These are phyloP conservation scores for Meliscaeva auricollis DNA, from an alignment of 2,888 invertebrate species.

Conservation along the genomic window DNA sequence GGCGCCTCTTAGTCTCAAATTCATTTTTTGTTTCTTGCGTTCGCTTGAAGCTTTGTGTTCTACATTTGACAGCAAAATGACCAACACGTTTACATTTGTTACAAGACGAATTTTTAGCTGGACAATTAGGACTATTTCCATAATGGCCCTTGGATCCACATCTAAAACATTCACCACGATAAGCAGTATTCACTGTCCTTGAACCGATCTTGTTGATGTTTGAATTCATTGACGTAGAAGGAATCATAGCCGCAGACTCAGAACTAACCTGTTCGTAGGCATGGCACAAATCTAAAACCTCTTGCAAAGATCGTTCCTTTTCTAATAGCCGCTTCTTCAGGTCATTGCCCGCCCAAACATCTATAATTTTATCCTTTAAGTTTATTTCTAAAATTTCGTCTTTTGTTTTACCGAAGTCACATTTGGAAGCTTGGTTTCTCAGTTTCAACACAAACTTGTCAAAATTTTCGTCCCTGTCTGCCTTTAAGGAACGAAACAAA, in stretches of 20 bases:
- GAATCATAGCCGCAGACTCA: constrained; percentile 26
- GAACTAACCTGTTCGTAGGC: constrained; percentile 37
- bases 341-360: constrained; percentile 62
- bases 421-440: constrained; percentile 57
- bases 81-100: background rate
- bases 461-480: constrained; percentile 79
- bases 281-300: constrained; percentile 56
- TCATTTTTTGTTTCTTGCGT: constrained; percentile 1
- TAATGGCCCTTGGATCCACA: constrained; percentile 24
- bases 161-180: constrained; percentile 27
- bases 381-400: constrained; percentile 66
- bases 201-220: constrained; percentile 32
- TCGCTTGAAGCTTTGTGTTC: constrained; percentile 3
- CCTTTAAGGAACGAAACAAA: constrained; percentile 77
- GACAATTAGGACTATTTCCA: constrained; percentile 1
- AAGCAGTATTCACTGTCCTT: constrained; percentile 5
- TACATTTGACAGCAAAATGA: constrained; percentile 16
- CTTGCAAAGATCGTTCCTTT: constrained; percentile 51
- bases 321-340: constrained; percentile 71
- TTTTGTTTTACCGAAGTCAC: constrained; percentile 51
- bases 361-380: constrained; percentile 72
- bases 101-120: constrained; percentile 7
- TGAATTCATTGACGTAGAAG: constrained; percentile 15
- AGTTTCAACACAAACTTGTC: constrained; percentile 79
- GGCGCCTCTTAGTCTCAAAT: constrained; percentile 4